Conservation (phyloP, 2,797 vertebrate species). For the Enoplosus armatus region DNA sequence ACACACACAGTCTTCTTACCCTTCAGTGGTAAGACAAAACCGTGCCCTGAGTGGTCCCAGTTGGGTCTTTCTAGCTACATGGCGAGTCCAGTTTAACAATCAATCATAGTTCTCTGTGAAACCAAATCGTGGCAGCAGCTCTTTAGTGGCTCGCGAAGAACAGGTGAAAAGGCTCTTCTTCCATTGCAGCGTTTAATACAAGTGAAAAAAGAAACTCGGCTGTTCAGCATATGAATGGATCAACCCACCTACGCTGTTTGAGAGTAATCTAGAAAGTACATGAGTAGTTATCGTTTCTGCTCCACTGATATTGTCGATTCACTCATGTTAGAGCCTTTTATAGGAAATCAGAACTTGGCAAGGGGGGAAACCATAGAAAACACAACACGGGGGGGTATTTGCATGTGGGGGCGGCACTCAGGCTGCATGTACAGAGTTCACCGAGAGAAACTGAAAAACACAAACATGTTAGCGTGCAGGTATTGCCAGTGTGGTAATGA, state of each 20-base stretch:
- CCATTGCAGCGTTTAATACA: constrained; percentile 73
- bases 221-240: constrained; percentile 55
- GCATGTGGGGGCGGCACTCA: constrained; percentile 72
- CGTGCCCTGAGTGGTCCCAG: constrained; percentile 42
- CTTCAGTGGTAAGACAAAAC: constrained; percentile 65
- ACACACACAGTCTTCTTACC: constrained; percentile 11
- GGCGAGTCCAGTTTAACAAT: constrained; percentile 69
- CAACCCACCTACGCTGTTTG: constrained; percentile 46
- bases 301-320: constrained; percentile 77
- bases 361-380: constrained; percentile 81
- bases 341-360: constrained; percentile 84
- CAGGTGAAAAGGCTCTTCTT: constrained; percentile 78
- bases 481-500: constrained; percentile 33
- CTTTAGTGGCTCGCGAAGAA: constrained; percentile 61
- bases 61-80: constrained; percentile 69
- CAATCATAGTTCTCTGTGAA: constrained; percentile 68
- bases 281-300: constrained; percentile 51
- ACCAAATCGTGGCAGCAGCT: constrained; percentile 64
- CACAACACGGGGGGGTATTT: constrained; percentile 79
- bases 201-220: constrained; percentile 82
- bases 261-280: constrained; percentile 63
- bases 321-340: constrained; percentile 81
- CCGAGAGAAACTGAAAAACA: constrained; percentile 61
- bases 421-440: constrained; percentile 62
- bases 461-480: constrained; percentile 42